Conservation (phyloP, 2,797 vertebrate species). For the Peromyscus melanophrys region DNA sequence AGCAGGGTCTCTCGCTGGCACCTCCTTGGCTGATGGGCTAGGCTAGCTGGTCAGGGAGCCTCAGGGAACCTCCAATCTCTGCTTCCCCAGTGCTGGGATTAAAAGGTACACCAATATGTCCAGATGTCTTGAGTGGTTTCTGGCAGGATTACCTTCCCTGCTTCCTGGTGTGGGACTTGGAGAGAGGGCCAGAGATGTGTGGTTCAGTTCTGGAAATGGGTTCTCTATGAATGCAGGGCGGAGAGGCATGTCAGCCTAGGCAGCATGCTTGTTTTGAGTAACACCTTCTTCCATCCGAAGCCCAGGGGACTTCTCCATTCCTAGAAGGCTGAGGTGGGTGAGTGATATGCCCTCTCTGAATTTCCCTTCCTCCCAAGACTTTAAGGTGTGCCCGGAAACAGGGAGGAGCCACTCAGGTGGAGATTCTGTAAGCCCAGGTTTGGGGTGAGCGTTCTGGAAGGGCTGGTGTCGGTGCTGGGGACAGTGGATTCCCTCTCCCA, state of each 20-base stretch:
- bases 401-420: too few relatives aligned
- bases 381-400: background rate
- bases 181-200: background rate
- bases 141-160: background rate
- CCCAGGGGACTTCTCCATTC: background rate
- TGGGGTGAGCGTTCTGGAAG: background rate
- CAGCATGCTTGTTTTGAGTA: background rate
- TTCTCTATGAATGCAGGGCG: background rate
- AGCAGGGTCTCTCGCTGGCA: background rate
- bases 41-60: background rate
- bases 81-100: background rate
- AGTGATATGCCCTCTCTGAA: accelerated
- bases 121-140: background rate
- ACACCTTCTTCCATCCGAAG: background rate
- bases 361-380: background rate
- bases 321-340: background rate
- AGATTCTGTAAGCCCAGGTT: background rate
- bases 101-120: background rate
- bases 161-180: background rate
- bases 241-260: background rate
- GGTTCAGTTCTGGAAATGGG: background rate
- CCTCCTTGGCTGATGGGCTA: background rate
- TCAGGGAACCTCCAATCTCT: background rate
- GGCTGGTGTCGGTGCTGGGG: too few relatives aligned
- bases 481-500: background rate